A percentile compares a stretch with the other conserved stretches of the same genome.
Evolutionary conservation across 37 sponge, comb jelly and placozoan genomes (phyloP).

Genomic region (Crambe crambe): DNA sequence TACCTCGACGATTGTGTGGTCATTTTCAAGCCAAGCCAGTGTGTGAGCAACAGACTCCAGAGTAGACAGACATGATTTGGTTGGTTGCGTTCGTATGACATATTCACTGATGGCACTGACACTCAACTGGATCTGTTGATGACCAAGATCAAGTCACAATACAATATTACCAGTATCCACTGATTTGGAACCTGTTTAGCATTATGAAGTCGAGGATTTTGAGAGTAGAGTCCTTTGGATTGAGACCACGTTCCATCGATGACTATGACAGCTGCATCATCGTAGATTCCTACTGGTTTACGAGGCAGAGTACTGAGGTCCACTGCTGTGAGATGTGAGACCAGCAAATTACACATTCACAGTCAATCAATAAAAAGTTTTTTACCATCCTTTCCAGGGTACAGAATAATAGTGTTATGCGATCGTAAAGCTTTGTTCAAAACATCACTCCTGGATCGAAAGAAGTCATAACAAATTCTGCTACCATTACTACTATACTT

Average conservation of each 20-base stretch:
- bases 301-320: conserved; percentile 24
- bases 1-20: conserved; percentile 64
- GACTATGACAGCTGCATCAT: conserved; percentile 61
- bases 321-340: conserved; percentile 25
- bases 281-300: conserved; percentile 27
- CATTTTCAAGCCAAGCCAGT: conserved; percentile 71
- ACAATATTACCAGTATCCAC: neutral
- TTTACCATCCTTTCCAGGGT: conserved; percentile 61
- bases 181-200: conserved; percentile 42
- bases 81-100: conserved; percentile 92
- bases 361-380: neutral
- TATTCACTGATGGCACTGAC: conserved; percentile 68
- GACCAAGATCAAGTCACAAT: neutral
- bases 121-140: conserved; percentile 66
- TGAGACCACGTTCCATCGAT: conserved; percentile 90
- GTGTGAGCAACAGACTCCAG: conserved; percentile 87
- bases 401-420: conserved; percentile 35
- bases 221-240: conserved; percentile 56
- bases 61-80: conserved; percentile 76
- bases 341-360: too few relatives aligned
- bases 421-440: conserved; percentile 44
- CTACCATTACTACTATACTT: too few relatives aligned
- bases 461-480: too few relatives aligned
- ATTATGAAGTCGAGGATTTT: conserved; percentile 47
- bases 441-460: conserved; percentile 28